Conservation (phyloP, 2,888 invertebrate species). For the Harpalus rufipes region DNA sequence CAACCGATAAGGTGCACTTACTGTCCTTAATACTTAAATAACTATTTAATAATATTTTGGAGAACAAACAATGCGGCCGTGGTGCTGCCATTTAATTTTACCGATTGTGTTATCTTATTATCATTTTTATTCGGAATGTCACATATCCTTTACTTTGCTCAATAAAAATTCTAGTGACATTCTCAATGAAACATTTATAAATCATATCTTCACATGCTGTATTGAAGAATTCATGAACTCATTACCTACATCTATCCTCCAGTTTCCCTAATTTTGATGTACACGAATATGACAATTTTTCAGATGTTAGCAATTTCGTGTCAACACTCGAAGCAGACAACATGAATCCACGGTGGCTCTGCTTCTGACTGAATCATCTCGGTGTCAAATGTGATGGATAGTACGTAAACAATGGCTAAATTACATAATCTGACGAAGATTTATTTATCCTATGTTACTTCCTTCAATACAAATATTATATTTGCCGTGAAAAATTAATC, state of each 20-base stretch:
- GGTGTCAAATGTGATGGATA: conserved; percentile 50
- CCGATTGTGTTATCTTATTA: too few species aligned
- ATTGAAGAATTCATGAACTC: not conserved
- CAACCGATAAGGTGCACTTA: too few species aligned
- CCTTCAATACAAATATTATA: conserved; percentile 21
- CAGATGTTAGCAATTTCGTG: conserved; percentile 41
- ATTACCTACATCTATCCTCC: not conserved
- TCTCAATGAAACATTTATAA: too few species aligned
- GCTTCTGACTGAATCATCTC: conserved; percentile 35
- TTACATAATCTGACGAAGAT: conserved; percentile 45
- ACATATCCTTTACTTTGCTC: too few species aligned
- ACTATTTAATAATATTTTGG: too few species aligned
- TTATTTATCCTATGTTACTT: conserved; percentile 11
- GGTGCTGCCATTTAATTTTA: too few species aligned
- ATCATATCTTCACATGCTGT: not conserved
- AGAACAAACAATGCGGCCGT: too few species aligned
- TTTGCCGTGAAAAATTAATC: not conserved
- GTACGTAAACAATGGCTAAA: conserved; percentile 35
- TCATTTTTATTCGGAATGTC: too few species aligned
- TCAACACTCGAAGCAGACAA: conserved; percentile 13
- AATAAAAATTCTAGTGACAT: too few species aligned
- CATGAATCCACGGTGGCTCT: conserved; percentile 12
- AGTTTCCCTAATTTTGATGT: conserved; percentile 9
- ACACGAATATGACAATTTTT: conserved; percentile 33
- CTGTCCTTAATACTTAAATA: too few species aligned